These are phyloP conservation scores for Lochmaea capreae DNA, from an alignment of 2,888 invertebrate species.

Conservation along the genomic window DNA sequence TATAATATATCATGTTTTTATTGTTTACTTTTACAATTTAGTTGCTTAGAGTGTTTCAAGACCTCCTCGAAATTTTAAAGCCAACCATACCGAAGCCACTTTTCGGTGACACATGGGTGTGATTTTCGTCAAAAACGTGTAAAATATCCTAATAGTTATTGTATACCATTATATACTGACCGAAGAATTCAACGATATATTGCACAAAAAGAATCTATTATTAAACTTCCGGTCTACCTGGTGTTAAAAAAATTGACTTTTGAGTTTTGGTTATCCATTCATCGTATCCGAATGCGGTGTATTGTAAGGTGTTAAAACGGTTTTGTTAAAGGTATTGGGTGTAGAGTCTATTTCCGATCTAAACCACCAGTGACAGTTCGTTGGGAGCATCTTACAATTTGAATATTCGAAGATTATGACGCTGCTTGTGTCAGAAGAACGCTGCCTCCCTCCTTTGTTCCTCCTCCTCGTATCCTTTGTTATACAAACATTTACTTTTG, in stretches of 20 bases:
- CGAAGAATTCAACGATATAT: slow-evolving; percentile 40
- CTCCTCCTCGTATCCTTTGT: too few relatives aligned
- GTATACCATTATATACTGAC: slow-evolving; percentile 44
- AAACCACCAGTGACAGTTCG: not conserved
- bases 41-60: not conserved
- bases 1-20: too few relatives aligned
- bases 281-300: slow-evolving; percentile 35
- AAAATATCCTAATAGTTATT: slow-evolving; percentile 43
- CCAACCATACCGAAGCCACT: slow-evolving; percentile 27
- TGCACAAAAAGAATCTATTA: slow-evolving; percentile 46
- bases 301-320: slow-evolving; percentile 39
- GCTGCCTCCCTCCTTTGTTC: too few relatives aligned
- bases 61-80: slow-evolving; percentile 15
- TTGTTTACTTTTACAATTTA: too few relatives aligned
- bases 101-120: slow-evolving; percentile 30
- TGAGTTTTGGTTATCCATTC: slow-evolving; percentile 27
- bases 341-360: slow-evolving; percentile 30
- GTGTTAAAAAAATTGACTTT: slow-evolving; percentile 44
- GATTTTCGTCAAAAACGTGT: slow-evolving; percentile 44
- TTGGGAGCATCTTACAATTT: not conserved
- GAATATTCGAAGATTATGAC: not conserved
- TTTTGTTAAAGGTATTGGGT: slow-evolving; percentile 18
- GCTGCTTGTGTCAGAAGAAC: too few relatives aligned
- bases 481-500: too few relatives aligned
- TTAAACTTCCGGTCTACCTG: slow-evolving; percentile 50